phyloP scores from a whole-genome alignment of 2,888 invertebrate species.

The Amblyteles armatorius region DNA sequence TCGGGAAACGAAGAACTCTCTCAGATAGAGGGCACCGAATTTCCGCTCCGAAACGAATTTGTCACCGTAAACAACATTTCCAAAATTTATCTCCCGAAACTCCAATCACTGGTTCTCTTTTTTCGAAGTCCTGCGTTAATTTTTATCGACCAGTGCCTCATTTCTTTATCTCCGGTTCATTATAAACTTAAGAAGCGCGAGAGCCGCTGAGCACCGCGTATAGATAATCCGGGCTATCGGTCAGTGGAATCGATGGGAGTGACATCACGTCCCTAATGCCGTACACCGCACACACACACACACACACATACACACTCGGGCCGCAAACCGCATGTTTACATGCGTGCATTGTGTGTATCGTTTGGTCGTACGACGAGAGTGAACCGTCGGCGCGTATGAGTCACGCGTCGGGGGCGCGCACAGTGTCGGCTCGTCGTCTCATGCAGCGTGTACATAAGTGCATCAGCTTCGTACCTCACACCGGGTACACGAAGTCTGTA shows the following conservation, averaged over 20 bases:
- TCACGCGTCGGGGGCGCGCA: constrained; percentile 47
- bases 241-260: constrained; percentile 47
- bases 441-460: constrained; percentile 21
- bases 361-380: constrained; percentile 24
- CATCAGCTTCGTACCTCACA: neutral
- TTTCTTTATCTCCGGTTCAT: constrained; percentile 19
- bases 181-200: constrained; percentile 2
- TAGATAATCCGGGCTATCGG: constrained; percentile 47
- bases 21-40: too few species aligned
- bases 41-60: too few species aligned
- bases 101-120: neutral
- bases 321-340: neutral
- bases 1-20: too few species aligned
- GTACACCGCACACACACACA: neutral
- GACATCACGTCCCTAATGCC: constrained; percentile 42
- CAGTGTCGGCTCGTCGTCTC: constrained; percentile 23
- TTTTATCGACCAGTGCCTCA: neutral
- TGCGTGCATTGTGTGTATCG: constrained; percentile 33
- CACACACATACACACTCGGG: neutral
- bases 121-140: neutral
- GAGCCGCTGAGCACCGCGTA: constrained; percentile 1
- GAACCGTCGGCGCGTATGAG: constrained; percentile 51
- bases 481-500: neutral
- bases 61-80: too few species aligned
- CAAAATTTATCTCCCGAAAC: too few species aligned